phyloP scores from a whole-genome alignment of 2,888 invertebrate genomes.

The Pristionchus entomophagus region DNA sequence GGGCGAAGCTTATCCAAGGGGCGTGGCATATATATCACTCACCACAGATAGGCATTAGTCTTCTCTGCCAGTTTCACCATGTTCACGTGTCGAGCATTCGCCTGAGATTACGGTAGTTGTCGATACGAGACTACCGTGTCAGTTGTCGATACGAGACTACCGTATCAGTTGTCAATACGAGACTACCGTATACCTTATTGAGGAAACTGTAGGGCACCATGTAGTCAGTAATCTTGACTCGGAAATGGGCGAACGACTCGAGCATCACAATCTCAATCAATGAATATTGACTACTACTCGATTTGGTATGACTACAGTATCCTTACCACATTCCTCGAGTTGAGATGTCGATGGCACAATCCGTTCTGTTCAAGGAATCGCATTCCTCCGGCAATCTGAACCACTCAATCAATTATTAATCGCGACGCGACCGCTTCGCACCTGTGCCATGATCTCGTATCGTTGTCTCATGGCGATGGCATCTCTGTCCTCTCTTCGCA shows the following conservation, averaged over 20 bases:
- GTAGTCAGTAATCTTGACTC: slow-evolving; percentile 47
- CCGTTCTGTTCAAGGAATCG: slow-evolving; percentile 45
- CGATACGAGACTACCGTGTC: too few relatives aligned
- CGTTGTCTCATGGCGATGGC: slow-evolving; percentile 20
- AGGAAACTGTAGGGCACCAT: slow-evolving; percentile 47
- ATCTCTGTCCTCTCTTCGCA: slow-evolving; percentile 15
- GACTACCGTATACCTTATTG: slow-evolving; percentile 33
- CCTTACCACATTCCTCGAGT: slow-evolving; percentile 31
- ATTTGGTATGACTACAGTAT: not conserved
- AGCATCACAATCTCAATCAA: slow-evolving; percentile 35
- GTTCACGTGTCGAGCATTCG: slow-evolving; percentile 34
- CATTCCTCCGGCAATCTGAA: slow-evolving; percentile 44
- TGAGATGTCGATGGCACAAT: slow-evolving; percentile 46
- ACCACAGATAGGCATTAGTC: slow-evolving; percentile 30
- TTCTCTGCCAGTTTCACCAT: slow-evolving; percentile 8
- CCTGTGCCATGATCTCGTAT: slow-evolving; percentile 44
- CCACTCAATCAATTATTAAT: not conserved
- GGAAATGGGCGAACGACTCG: slow-evolving; percentile 27
- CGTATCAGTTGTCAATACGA: not conserved
- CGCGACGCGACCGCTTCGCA: not conserved
- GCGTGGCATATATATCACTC: not conserved
- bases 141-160: not conserved
- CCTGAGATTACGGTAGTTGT: slow-evolving; percentile 30
- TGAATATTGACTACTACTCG: too few relatives aligned
- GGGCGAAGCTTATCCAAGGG: not conserved